phyloP scores from a whole-genome alignment of 1,140 invertebrate species.

The Drosophila tristis region DNA sequence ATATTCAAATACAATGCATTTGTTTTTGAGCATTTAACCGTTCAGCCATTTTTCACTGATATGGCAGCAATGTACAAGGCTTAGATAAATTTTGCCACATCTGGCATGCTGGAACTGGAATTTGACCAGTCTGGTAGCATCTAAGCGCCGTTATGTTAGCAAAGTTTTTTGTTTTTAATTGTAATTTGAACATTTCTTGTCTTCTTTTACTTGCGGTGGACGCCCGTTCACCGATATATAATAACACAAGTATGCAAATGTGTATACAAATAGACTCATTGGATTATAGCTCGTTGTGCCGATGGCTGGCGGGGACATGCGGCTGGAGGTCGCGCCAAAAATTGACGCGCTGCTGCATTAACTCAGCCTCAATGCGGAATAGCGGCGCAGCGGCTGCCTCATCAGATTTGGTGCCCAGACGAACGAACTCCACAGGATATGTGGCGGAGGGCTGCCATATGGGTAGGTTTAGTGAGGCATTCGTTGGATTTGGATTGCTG shows the following conservation, averaged over 20 bases:
- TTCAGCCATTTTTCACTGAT: not conserved
- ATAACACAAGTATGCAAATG: slow-evolving; percentile 3
- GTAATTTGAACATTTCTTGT: not conserved
- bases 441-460: slow-evolving; percentile 85
- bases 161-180: not conserved
- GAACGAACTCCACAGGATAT: slow-evolving; percentile 83
- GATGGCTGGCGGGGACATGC: slow-evolving; percentile 54
- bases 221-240: not conserved
- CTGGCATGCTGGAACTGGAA: not conserved
- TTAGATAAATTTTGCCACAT: not conserved
- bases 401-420: slow-evolving; percentile 82
- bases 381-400: slow-evolving; percentile 21
- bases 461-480: slow-evolving; percentile 56
- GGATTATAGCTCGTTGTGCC: slow-evolving; percentile 32
- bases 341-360: slow-evolving; percentile 67
- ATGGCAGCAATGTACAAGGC: not conserved
- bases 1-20: not conserved
- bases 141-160: slow-evolving; percentile 7
- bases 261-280: slow-evolving; percentile 41
- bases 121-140: not conserved
- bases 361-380: slow-evolving; percentile 51
- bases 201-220: not conserved
- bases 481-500: slow-evolving; percentile 85
- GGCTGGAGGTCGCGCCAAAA: slow-evolving; percentile 69
- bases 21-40: slow-evolving; percentile 26